Base-by-base conservation (phyloP, 2,888 invertebrate genomes). In the Ochropleura plecta region DNA sequence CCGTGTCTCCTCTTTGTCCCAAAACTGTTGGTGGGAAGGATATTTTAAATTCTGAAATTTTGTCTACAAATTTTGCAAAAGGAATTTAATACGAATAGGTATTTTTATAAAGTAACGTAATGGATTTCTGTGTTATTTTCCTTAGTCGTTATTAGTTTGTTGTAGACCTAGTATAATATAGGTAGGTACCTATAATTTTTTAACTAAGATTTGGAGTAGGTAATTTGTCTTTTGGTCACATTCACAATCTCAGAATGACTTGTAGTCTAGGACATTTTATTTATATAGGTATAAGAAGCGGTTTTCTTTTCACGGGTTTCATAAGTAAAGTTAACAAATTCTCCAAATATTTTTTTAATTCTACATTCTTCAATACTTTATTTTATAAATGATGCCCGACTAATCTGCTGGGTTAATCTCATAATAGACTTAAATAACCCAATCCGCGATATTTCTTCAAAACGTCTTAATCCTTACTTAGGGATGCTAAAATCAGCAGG, bases 1-100 rank as follows among this genome's bases (percentile, higher is more conserved):
- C 91, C 82, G 86, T 89, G 86, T 89, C 90, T 90, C 86, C 83
- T 85, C 88, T 93, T 94, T 94, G 93, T 94, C 90, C 90, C 84
- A 82, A 85, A 86, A 82, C 87, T 86, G 68, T 76, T 76, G 73
- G 76, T 79, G 80, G 84, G 83, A 83, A 79, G 84, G 20, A 72
- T 64, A 80, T 69, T 83, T 81, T 67, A 68, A 70, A 57, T 77
- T 79, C 60, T 65, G 68, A 57, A 62, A 78, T 73, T 60, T 69
- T 65, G 73, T 76, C 55, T 73, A 66, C 59, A 18, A 75, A 53
- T 66, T 76, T 48, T 73, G 69, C 55, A 46, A 75, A 53, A 62
- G 71, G 42, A 69, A 71, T 44, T 62, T 44, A 76, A 46, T 20
- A 49, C 59, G 48, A 68, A 72, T 65, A 59, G 0, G 5, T 71